Evolutionary conservation across 2,888 invertebrate species (phyloP).

Genomic region (Galerucella calmariensis): DNA sequence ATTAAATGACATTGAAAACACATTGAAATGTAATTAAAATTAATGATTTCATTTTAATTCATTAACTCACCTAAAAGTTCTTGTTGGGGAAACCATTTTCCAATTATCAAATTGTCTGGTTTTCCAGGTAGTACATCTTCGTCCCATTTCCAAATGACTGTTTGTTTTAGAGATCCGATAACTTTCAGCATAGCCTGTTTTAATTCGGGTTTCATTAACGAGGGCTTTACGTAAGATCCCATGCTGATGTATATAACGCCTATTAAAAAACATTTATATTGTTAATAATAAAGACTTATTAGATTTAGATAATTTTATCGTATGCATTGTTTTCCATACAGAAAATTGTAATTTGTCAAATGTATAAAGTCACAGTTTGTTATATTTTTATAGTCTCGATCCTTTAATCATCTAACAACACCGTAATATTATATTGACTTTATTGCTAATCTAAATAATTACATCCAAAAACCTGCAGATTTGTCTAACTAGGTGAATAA

Average conservation of each 20-base stretch:
- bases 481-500: too few relatives aligned
- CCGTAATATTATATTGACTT: too few relatives aligned
- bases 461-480: too few relatives aligned
- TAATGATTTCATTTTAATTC: not conserved
- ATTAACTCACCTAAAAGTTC: conserved; percentile 54
- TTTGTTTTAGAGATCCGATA: conserved; percentile 71
- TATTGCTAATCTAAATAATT: too few relatives aligned
- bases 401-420: too few relatives aligned
- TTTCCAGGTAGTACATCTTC: conserved; percentile 66
- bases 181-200: conserved; percentile 68
- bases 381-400: too few relatives aligned
- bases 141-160: conserved; percentile 79
- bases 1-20: too few relatives aligned
- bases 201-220: conserved; percentile 67
- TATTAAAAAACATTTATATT: not conserved
- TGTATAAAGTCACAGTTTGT: too few relatives aligned
- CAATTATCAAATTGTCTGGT: conserved; percentile 69
- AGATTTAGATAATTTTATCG: too few relatives aligned
- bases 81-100: conserved; percentile 76
- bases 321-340: too few relatives aligned
- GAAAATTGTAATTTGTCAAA: too few relatives aligned
- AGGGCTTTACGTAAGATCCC: conserved; percentile 70
- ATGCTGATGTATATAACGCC: conserved; percentile 70
- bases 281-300: not conserved
- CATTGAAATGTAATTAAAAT: too few relatives aligned